Percentiles rank a stretch among this genome's conserved stretches.
These are phyloP conservation scores for Andrena fulva DNA, from an alignment of 2,888 invertebrate species.

Conservation along the genomic window DNA sequence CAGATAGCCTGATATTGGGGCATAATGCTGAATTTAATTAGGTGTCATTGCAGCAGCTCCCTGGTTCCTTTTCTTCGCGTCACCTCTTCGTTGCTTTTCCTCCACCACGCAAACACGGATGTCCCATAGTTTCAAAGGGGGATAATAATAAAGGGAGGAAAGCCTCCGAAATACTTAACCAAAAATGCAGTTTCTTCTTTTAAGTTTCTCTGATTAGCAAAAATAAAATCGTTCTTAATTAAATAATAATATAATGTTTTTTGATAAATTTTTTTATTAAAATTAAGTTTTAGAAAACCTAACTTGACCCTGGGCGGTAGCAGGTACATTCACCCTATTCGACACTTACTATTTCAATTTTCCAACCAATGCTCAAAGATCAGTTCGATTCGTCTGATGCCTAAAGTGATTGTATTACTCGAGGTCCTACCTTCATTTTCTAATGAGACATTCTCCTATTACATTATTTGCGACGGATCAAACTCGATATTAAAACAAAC, in stretches of 20 bases:
- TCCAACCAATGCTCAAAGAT: no score
- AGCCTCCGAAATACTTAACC: background rate
- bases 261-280: no score
- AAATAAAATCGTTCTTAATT: background rate
- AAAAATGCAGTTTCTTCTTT: background rate
- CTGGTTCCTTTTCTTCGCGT: conserved; percentile 11
- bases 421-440: no score
- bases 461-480: background rate
- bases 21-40: conserved; percentile 70
- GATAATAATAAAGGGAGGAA: background rate
- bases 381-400: no score
- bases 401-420: no score
- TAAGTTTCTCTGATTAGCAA: background rate
- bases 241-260: no score
- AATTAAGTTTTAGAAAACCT: no score
- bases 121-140: background rate
- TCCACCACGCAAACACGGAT: background rate
- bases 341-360: no score
- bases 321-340: no score
- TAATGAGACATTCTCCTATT: background rate
- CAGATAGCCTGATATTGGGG: conserved; percentile 62
- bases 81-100: background rate
- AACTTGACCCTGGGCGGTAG: no score
- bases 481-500: background rate
- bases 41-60: conserved; percentile 58